Percentiles rank a stretch among this genome's conserved stretches.
These are phyloP conservation scores for Gnathonemus echidnorhynchus DNA, from an alignment of 2,113 vertebrate species.

Conservation along the genomic window DNA sequence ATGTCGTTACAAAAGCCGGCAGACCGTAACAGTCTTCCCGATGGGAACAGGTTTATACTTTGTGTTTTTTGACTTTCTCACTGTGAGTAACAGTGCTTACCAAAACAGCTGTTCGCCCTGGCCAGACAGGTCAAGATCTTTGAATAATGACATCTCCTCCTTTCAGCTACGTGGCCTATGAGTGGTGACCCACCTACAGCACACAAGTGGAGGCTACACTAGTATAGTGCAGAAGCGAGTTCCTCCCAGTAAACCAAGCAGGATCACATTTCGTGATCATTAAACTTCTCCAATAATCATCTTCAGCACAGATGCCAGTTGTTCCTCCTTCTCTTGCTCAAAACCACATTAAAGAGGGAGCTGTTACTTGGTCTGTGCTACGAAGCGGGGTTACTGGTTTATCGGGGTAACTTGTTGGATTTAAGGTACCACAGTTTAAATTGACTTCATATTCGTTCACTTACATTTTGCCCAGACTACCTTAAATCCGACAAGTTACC, in stretches of 20 bases:
- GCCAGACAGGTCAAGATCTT: not conserved
- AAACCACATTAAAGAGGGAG: not conserved
- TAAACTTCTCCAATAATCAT: not conserved
- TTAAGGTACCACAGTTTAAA: too few species aligned
- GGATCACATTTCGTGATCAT: not conserved
- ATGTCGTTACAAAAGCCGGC: not conserved
- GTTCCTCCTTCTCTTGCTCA: not conserved
- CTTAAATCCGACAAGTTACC: too few species aligned
- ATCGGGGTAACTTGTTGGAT: too few species aligned
- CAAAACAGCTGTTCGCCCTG: not conserved
- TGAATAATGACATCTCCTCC: not conserved
- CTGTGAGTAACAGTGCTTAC: not conserved
- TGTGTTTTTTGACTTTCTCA: not conserved
- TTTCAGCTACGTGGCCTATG: not conserved
- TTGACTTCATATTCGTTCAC: too few species aligned
- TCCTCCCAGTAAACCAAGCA: not conserved
- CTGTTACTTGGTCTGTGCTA: not conserved
- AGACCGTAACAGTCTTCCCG: not conserved
- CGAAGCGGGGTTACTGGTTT: too few species aligned
- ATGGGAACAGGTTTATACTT: not conserved
- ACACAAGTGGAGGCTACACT: not conserved
- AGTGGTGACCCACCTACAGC: not conserved
- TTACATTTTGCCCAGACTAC: too few species aligned
- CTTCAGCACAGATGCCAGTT: not conserved
- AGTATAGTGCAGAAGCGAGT: not conserved